Conservation (phyloP, 1,140 invertebrate genomes). For the Eupristina koningsbergeri region DNA sequence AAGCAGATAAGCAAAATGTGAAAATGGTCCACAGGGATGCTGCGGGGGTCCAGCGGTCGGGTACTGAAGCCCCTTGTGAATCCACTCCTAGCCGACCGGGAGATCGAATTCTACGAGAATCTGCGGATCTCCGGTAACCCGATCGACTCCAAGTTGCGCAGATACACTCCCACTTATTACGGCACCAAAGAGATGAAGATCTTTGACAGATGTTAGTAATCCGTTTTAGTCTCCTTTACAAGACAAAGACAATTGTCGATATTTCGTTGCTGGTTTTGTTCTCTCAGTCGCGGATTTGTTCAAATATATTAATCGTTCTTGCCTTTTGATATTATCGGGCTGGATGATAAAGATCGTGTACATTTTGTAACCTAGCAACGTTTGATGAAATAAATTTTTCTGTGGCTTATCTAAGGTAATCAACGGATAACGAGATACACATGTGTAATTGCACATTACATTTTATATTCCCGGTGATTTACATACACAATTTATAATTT, state of each 20-base stretch:
- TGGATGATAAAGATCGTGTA: not conserved
- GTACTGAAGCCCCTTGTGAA: conserved; percentile 84
- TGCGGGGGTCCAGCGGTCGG: conserved; percentile 77
- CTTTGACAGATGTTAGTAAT: conserved; percentile 71
- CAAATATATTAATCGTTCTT: not conserved
- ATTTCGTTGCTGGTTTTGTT: too few species aligned
- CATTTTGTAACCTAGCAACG: not conserved
- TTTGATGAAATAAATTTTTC: not conserved
- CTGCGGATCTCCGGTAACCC: conserved; percentile 73
- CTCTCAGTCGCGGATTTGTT: not conserved
- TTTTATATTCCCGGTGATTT: too few species aligned
- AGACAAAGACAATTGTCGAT: too few species aligned
- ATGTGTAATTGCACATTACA: too few species aligned
- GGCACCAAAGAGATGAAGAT: conserved; percentile 77
- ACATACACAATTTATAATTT: too few species aligned
- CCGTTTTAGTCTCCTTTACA: too few species aligned
- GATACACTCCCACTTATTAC: conserved; percentile 78
- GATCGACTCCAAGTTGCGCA: conserved; percentile 74
- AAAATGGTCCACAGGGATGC: conserved; percentile 74
- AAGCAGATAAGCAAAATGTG: not conserved
- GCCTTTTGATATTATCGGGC: not conserved
- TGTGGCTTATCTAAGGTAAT: too few species aligned
- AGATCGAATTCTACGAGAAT: conserved; percentile 82
- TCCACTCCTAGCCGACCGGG: conserved; percentile 78
- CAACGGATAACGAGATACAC: too few species aligned